Conservation (phyloP, 2,888 invertebrate genomes). For the Cephus rjabovi region DNA sequence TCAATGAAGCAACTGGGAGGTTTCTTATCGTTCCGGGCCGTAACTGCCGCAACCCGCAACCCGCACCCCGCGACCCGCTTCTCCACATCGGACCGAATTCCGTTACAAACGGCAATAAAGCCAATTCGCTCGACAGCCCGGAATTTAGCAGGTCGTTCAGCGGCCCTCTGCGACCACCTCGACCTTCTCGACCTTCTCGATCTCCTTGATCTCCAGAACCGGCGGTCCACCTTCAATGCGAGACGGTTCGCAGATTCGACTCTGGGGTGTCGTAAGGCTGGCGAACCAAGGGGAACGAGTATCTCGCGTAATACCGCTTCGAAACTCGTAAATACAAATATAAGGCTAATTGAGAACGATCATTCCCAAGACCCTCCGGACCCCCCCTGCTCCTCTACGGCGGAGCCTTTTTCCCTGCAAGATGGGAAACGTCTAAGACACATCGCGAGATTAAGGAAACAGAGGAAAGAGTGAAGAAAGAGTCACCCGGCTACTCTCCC, state of each 20-base stretch:
- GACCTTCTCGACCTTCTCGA: background rate
- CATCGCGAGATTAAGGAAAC: background rate
- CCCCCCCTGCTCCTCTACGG: background rate
- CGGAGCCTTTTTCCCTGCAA: background rate
- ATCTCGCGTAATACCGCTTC: background rate
- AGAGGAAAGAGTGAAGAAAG: background rate
- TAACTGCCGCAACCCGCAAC: slow-evolving; percentile 29
- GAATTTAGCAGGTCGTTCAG: slow-evolving; percentile 26
- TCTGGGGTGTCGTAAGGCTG: background rate
- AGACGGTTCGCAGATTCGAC: background rate
- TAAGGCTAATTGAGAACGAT: slow-evolving; percentile 47
- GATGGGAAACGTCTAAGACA: background rate
- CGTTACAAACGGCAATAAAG: slow-evolving; percentile 35
- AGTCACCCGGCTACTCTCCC: background rate
- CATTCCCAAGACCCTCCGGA: slow-evolving; percentile 19
- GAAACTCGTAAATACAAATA: slow-evolving; percentile 44
- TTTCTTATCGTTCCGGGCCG: slow-evolving; percentile 38
- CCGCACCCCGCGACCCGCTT: slow-evolving; percentile 11
- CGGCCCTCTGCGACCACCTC: background rate
- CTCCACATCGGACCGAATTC: slow-evolving; percentile 4
- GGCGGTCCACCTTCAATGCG: background rate
- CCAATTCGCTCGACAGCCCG: slow-evolving; percentile 27
- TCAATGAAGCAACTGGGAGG: slow-evolving; percentile 42
- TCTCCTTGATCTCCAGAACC: background rate
- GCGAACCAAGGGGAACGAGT: background rate